These are phyloP conservation scores for Probaryconus sp. DNA, from an alignment of 1,140 invertebrate genomes.

Conservation along the genomic window DNA sequence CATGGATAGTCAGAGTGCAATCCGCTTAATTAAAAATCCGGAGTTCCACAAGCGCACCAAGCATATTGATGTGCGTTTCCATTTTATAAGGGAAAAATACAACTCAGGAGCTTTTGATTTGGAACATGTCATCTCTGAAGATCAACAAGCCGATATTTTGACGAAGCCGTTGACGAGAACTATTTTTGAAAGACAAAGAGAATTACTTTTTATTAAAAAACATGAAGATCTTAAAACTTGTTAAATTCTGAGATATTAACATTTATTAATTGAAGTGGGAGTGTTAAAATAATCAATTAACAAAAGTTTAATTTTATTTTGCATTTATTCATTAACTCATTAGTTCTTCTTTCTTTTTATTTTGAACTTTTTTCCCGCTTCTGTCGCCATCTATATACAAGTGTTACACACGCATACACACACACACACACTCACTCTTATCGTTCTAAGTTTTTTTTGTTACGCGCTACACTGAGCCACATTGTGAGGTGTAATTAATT, in stretches of 20 bases:
- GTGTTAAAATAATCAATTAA: no score
- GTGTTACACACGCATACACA: no score
- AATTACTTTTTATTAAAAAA: slow-evolving; percentile 1
- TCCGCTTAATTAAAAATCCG: slow-evolving; percentile 49
- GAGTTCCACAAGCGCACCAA: slow-evolving; percentile 59
- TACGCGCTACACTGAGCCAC: no score
- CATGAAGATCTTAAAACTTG: background rate
- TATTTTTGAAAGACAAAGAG: slow-evolving; percentile 4
- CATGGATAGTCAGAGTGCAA: slow-evolving; percentile 56
- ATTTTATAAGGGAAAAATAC: slow-evolving; percentile 55
- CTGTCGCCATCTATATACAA: no score
- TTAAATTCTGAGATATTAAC: background rate
- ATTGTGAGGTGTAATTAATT: no score
- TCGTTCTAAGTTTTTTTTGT: no score
- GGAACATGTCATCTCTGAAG: slow-evolving; percentile 30
- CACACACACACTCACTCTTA: no score
- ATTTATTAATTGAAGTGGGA: background rate
- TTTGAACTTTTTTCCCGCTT: no score
- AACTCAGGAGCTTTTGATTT: slow-evolving; percentile 38
- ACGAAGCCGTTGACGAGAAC: slow-evolving; percentile 18
- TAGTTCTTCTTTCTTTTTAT: no score
- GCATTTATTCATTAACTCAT: no score
- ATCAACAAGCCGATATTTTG: slow-evolving; percentile 21
- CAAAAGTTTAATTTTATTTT: no score
- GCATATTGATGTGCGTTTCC: slow-evolving; percentile 62